Conservation (phyloP, 2,888 invertebrate species). For the Brachyptera putata region DNA sequence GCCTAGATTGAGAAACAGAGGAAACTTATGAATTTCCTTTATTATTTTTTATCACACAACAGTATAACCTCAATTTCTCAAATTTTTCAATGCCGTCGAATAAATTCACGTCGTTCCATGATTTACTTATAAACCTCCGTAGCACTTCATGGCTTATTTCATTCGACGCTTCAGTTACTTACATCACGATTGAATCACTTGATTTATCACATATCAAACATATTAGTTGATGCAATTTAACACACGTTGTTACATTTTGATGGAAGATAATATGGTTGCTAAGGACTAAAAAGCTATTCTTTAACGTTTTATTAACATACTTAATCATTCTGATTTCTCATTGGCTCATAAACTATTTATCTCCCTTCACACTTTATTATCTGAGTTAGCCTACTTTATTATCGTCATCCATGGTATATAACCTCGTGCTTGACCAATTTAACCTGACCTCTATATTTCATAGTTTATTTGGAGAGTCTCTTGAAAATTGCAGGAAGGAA, state of each 20-base stretch:
- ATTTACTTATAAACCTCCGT: too few relatives aligned
- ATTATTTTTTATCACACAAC: too few relatives aligned
- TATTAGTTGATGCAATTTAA: too few relatives aligned
- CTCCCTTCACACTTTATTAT: not conserved
- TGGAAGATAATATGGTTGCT: not conserved
- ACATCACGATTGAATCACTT: too few relatives aligned
- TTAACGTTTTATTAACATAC: constrained; percentile 2
- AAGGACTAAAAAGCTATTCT: not conserved
- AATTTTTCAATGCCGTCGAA: too few relatives aligned
- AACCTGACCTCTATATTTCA: not conserved
- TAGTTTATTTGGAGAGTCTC: not conserved
- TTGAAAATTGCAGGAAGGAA: not conserved
- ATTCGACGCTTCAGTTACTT: too few relatives aligned
- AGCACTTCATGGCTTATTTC: too few relatives aligned
- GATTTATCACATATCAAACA: too few relatives aligned
- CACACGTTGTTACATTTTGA: not conserved
- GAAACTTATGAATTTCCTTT: too few relatives aligned
- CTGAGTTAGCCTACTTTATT: not conserved
- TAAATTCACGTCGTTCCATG: too few relatives aligned
- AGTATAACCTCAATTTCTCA: too few relatives aligned
- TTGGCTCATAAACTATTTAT: not conserved
- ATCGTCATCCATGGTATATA: not conserved
- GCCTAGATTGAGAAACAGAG: too few relatives aligned
- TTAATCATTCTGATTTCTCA: not conserved
- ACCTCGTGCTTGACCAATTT: not conserved